Conservation (phyloP, 2,888 invertebrate genomes). For the Stomorhina lunata region DNA sequence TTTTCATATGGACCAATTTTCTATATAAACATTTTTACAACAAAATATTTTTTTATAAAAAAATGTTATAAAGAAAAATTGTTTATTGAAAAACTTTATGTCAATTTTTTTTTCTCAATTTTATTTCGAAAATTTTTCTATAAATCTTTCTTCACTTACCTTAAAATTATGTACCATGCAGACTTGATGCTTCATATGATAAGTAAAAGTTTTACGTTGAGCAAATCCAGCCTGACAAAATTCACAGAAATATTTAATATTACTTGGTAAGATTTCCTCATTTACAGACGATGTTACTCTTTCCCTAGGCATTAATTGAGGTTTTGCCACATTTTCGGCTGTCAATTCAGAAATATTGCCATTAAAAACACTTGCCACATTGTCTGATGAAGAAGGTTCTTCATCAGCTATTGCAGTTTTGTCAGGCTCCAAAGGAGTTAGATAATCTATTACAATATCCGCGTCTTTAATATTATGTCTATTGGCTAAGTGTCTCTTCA, state of each 20-base stretch:
- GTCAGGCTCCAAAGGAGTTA: neutral
- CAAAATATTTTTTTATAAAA: too few relatives aligned
- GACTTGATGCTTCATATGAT: constrained; percentile 78
- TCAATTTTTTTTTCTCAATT: too few relatives aligned
- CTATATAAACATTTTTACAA: too few relatives aligned
- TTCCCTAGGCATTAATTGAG: constrained; percentile 40
- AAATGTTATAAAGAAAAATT: too few relatives aligned
- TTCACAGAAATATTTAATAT: constrained; percentile 71
- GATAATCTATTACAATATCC: constrained; percentile 30
- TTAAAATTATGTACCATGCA: constrained; percentile 78
- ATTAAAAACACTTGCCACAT: neutral
- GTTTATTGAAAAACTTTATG: too few relatives aligned
- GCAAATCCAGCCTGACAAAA: constrained; percentile 78
- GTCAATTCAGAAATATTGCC: constrained; percentile 32
- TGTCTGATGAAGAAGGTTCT: neutral
- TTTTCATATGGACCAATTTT: too few relatives aligned
- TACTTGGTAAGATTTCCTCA: constrained; percentile 29
- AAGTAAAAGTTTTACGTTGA: constrained; percentile 73
- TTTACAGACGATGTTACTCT: neutral
- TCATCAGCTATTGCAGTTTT: neutral
- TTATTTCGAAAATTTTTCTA: too few relatives aligned
- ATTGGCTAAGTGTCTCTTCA: constrained; percentile 64
- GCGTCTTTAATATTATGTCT: constrained; percentile 41
- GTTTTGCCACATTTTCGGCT: constrained; percentile 48
- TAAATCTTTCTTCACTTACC: too few relatives aligned